A percentile compares a stretch with the other conserved stretches of the same genome.
Evolutionary conservation across 35 echinoderm and acorn worm genomes (phyloP).

Genomic region (Diadema setosum): DNA sequence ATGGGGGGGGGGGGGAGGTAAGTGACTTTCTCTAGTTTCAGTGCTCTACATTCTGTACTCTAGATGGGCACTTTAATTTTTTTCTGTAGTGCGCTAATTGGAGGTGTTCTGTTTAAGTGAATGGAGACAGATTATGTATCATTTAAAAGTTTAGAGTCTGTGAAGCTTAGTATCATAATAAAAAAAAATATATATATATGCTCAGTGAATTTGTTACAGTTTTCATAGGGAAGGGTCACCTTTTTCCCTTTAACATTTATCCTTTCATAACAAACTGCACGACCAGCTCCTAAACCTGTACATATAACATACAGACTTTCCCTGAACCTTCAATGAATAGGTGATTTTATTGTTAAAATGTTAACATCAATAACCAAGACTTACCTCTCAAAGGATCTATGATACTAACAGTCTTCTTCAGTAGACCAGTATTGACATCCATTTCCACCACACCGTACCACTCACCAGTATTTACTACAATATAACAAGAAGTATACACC

Average conservation of each 20-base stretch:
- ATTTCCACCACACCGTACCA: background rate
- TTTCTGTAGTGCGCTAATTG: no score
- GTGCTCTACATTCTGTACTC: no score
- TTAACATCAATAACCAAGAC: background rate
- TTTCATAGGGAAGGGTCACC: no score
- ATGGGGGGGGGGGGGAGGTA: no score
- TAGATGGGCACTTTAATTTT: no score
- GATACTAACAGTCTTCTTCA: background rate
- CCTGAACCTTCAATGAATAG: background rate
- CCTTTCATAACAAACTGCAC: background rate
- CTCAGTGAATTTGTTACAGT: no score
- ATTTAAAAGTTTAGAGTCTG: no score
- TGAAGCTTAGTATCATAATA: no score
- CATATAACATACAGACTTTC: background rate
- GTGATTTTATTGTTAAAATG: background rate
- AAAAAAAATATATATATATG: no score
- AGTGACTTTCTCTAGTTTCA: no score
- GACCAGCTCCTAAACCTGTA: background rate
- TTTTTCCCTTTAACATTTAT: background rate
- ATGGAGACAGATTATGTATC: no score
- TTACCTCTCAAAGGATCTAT: background rate
- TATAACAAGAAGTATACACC: background rate
- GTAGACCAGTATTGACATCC: background rate
- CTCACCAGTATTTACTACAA: background rate
- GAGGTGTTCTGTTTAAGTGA: no score